phyloP scores from a whole-genome alignment of 2,797 vertebrate genomes.

The Sebastiscus tertius region DNA sequence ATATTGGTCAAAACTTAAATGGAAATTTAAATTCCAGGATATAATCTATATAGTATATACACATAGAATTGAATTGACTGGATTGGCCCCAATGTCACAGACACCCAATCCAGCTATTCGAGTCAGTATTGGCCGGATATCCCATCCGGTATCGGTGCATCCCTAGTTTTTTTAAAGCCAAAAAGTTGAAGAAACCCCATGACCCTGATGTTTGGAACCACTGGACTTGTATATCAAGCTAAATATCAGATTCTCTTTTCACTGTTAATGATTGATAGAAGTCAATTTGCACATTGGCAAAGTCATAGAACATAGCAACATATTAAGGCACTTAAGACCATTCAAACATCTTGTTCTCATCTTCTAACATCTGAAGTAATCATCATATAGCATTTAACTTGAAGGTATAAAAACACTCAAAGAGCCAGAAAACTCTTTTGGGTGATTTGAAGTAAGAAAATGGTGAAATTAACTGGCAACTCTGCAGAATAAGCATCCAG shows the following conservation, averaged over 20 bases:
- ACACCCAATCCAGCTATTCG: too few relatives aligned
- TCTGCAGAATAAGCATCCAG: slow-evolving; percentile 31
- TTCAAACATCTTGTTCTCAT: slow-evolving; percentile 25
- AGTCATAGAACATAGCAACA: not conserved
- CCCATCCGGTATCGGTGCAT: too few relatives aligned
- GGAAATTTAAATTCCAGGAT: too few relatives aligned
- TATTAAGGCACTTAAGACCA: not conserved
- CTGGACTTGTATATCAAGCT: not conserved
- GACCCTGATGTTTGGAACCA: not conserved
- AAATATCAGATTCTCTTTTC: not conserved
- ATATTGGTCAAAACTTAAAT: too few relatives aligned
- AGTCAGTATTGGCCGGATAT: too few relatives aligned
- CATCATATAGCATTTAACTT: not conserved
- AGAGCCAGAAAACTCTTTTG: slow-evolving; percentile 3
- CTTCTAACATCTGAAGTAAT: slow-evolving; percentile 11
- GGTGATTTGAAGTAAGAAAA: slow-evolving; percentile 16
- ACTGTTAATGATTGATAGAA: not conserved
- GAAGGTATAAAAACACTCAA: slow-evolving; percentile 1
- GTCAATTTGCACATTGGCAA: not conserved
- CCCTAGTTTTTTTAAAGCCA: not conserved
- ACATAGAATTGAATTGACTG: too few relatives aligned
- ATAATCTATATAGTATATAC: too few relatives aligned
- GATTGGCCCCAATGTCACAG: too few relatives aligned
- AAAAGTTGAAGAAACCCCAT: not conserved
- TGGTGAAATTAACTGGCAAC: slow-evolving; percentile 34